Percentiles rank a stretch among this genome's conserved stretches.
Evolutionary conservation across 2,113 vertebrate species (phyloP).

Genomic region (Elaphurus davidianus): DNA sequence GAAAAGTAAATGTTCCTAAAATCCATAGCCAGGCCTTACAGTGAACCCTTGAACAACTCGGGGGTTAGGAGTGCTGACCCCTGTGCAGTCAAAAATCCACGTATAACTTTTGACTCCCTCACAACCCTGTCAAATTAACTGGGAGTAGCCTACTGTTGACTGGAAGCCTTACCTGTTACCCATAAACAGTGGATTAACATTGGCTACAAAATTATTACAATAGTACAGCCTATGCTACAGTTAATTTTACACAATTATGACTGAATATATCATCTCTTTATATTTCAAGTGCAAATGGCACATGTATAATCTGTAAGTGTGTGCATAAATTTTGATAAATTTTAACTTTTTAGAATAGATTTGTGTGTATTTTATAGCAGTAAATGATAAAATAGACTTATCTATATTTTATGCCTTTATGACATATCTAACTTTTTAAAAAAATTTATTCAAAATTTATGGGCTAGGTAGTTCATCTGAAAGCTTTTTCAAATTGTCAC

Average conservation of each 20-base stretch:
- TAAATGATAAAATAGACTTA: background rate
- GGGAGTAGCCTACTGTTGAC: background rate
- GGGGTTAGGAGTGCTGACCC: background rate
- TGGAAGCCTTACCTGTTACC: background rate
- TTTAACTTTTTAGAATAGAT: background rate
- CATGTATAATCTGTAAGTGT: background rate
- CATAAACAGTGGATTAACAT: background rate
- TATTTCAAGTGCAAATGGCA: background rate
- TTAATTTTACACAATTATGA: background rate
- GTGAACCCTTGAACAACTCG: background rate
- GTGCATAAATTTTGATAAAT: background rate
- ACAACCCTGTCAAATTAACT: background rate
- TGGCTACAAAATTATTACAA: background rate
- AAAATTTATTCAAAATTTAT: background rate
- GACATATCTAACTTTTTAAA: background rate
- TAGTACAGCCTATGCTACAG: background rate
- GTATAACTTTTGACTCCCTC: background rate
- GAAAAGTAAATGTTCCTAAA: constrained; percentile 15
- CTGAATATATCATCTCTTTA: background rate
- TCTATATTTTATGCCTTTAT: background rate
- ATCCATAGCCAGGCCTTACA: background rate
- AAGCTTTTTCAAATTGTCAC: background rate
- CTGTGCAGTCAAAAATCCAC: background rate
- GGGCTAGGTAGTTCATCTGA: background rate
- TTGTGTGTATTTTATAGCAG: background rate